Conservation (phyloP, 2,888 invertebrate genomes). For the Ditula angustiorana region DNA sequence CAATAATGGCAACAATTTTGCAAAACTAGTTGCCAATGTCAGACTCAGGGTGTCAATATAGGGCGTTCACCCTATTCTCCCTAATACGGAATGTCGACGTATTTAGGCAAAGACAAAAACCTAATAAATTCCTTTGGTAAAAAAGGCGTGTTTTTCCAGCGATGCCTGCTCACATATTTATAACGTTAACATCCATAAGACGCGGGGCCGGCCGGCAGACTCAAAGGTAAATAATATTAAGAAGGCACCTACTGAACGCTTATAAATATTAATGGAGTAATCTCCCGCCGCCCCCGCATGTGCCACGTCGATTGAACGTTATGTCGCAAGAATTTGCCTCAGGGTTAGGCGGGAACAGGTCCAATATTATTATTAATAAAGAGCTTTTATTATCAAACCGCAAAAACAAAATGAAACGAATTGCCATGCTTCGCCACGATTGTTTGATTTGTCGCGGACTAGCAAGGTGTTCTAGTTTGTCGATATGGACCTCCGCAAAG, state of each 20-base stretch:
- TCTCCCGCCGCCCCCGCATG: constrained; percentile 15
- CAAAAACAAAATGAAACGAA: too few relatives aligned
- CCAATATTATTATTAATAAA: too few relatives aligned
- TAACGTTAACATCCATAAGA: constrained; percentile 15
- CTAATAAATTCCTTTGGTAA: constrained; percentile 9
- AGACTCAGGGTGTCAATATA: too few relatives aligned
- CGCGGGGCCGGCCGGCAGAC: constrained; percentile 11
- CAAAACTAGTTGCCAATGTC: too few relatives aligned
- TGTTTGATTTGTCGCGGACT: too few relatives aligned
- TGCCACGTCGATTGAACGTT: constrained; percentile 22
- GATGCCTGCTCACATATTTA: constrained; percentile 36
- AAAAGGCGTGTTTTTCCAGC: constrained; percentile 32
- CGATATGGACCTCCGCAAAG: too few relatives aligned
- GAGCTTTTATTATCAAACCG: too few relatives aligned
- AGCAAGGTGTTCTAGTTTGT: too few relatives aligned
- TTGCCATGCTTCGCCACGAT: too few relatives aligned
- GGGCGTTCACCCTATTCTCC: too few relatives aligned
- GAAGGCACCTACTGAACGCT: constrained; percentile 32
- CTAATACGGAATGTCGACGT: background rate
- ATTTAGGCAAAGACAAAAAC: background rate
- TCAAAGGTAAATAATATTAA: constrained; percentile 40
- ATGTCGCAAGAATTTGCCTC: constrained; percentile 25
- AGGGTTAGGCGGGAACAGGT: too few relatives aligned
- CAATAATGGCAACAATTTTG: too few relatives aligned
- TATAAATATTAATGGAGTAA: constrained; percentile 40